Evolutionary conservation across 64 coral and sea anemone species (phyloP), one percentile per base, ranked within the genome.

Genomic region (Montipora foliosa): DNA sequence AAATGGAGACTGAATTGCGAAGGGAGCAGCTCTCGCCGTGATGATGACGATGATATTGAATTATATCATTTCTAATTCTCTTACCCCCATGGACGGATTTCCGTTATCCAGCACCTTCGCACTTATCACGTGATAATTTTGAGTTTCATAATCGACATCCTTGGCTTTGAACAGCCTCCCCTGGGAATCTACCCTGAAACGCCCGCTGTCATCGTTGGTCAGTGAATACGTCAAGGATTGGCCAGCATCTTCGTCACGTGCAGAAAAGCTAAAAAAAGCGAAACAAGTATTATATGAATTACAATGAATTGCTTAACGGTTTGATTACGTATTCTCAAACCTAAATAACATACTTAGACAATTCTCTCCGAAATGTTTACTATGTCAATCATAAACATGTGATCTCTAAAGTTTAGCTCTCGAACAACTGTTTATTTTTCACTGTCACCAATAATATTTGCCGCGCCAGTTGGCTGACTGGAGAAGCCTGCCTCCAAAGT

Each of bases 161-260:
- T 96, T 96, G 0, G 95, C 95, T 47, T 93, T 93, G 81, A 81
- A 94, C 0, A 96, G 62, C n/a, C 45, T 79, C 3, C 91, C 95
- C 21, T 22, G 61, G 61, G 76, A 82, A 61, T 96, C 91, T 15
- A 96, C 87, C 61, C 53, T 90, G 44, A 96, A 96, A 19, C 87
- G 95, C 3, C 95, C 95, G 51, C 74, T 89, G 19, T 96, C 95
- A 76, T 93, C 95, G 66, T 93, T 88, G 74, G 80, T 52, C 69
- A 96, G 80, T 52, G 91, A 90, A 90, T 79, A 93, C 20, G 58
- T 93, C 79, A 90, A 20, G 14, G 81, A 50, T 82, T 96, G 95
- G 5, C 64, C 15, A 0, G 50, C 25, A 66, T 96, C 95, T 81
- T 96, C 95, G 21, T 96, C 95, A 24, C 79, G 82, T 64, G 95